Evolutionary conservation across 2,113 vertebrate species (phyloP), one percentile per base, ranked within the genome.

Genomic region (Chaetorhynchus papuensis): DNA sequence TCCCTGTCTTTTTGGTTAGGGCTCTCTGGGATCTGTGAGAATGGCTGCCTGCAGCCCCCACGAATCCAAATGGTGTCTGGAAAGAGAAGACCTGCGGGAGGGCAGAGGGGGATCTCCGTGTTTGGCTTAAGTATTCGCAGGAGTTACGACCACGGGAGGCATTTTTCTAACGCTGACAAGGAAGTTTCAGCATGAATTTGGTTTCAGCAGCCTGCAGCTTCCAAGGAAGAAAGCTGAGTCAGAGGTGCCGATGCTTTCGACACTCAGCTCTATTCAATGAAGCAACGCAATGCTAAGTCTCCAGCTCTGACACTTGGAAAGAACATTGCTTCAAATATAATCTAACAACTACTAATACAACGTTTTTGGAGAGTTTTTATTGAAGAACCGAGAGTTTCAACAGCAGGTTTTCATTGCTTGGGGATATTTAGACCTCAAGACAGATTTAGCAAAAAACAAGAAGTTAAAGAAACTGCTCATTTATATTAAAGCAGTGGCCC

Each of bases 191-290:
- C 5, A 47, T 4, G 11, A 24, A 33, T 30, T 59, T 19, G 42
- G 61, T 57, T 85, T 77, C 44, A 63, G 49, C 79, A 90, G 78
- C 68, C 66, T 66, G 71, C 19, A 79, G 71, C 54, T 90, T 80
- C 71, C 63, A 63, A 65, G 69, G 18, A 71, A 83, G 78, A 76
- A 76, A 77, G 93, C 91, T 69, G 89, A 93, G 90, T 92, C 95
- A 96, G 75, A 93, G 42, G 30, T 2, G 52, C 23, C 1, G 2
- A 37, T 16, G 37, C 53, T 85, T 74, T 77, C 41, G 24, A 57
- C 4, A 5, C 50, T 50, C 54, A 18, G 50, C 56, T 70, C 56
- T 50, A 14, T 8, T 52, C 42, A 57, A 0, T 24, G 54, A 94
- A 69, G 81, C 31, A 74, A 83, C 37, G 8, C 75, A 63, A 2